Evolutionary conservation across 2,797 vertebrate genomes (phyloP).

Genomic region (Rhinogobio ventralis): DNA sequence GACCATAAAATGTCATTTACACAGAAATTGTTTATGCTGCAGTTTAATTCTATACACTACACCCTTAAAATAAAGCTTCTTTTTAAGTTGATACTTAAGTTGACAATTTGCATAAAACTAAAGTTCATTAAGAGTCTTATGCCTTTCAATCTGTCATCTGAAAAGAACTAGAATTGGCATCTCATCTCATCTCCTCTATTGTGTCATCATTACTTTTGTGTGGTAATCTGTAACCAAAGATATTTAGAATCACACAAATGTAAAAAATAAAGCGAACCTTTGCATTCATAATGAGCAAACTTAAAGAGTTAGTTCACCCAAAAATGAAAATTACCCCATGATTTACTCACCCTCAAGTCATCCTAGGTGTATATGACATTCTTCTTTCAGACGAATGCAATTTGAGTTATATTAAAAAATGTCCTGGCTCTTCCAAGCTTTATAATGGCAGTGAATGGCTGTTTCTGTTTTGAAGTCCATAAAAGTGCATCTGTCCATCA

Average conservation of each 20-base stretch:
- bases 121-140: background rate
- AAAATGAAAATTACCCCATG: no score
- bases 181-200: background rate
- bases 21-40: background rate
- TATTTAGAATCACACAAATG: background rate
- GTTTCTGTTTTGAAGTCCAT: no score
- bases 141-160: background rate
- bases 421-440: no score
- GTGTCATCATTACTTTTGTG: background rate
- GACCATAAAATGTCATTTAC: conserved; percentile 10
- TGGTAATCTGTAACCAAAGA: background rate
- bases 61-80: background rate
- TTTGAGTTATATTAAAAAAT: no score
- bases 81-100: background rate
- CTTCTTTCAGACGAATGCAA: no score
- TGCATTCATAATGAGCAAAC: background rate
- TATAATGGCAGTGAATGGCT: no score
- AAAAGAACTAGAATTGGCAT: background rate
- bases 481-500: no score
- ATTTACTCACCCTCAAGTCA: no score
- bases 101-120: conserved; percentile 3
- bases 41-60: background rate
- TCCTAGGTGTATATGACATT: no score
- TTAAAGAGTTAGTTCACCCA: no score
- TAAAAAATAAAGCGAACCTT: background rate